Evolutionary conservation across 2,113 vertebrate genomes (phyloP).

Genomic region (Macroglossus sobrinus): DNA sequence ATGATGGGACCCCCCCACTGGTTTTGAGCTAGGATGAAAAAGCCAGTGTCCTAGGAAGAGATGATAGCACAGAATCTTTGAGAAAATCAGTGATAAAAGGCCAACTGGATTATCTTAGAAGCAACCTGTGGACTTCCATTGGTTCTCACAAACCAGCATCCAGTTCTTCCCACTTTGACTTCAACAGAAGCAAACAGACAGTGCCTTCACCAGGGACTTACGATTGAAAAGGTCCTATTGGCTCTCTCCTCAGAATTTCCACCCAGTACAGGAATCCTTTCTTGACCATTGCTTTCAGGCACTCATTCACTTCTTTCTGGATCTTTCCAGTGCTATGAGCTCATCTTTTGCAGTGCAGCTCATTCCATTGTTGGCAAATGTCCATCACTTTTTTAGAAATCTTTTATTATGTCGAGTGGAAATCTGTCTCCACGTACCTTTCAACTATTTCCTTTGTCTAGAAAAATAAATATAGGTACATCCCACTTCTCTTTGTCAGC

Average conservation of each 20-base stretch:
- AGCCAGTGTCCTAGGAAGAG: background rate
- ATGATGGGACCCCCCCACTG: background rate
- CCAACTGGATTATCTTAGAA: background rate
- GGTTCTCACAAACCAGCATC: background rate
- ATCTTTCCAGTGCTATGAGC: background rate
- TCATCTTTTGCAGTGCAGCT: background rate
- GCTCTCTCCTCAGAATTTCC: background rate
- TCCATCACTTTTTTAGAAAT: background rate
- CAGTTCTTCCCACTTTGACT: background rate
- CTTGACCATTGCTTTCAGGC: rapidly evolving
- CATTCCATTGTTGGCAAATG: background rate
- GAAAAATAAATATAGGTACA: background rate
- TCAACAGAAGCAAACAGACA: background rate
- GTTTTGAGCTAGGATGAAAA: background rate
- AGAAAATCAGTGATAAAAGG: background rate
- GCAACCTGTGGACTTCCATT: rapidly evolving
- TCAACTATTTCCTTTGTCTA: background rate
- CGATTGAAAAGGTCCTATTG: background rate
- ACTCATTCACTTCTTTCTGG: background rate
- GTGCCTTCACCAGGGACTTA: background rate
- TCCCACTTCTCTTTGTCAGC: background rate
- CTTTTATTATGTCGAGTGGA: background rate
- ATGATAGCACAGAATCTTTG: background rate
- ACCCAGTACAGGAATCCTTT: background rate
- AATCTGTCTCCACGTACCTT: background rate